Percentiles rank a stretch among this genome's conserved stretches.
Evolutionary conservation across 2,797 vertebrate species (phyloP).

Genomic region (Catamblyrhynchus diadema): DNA sequence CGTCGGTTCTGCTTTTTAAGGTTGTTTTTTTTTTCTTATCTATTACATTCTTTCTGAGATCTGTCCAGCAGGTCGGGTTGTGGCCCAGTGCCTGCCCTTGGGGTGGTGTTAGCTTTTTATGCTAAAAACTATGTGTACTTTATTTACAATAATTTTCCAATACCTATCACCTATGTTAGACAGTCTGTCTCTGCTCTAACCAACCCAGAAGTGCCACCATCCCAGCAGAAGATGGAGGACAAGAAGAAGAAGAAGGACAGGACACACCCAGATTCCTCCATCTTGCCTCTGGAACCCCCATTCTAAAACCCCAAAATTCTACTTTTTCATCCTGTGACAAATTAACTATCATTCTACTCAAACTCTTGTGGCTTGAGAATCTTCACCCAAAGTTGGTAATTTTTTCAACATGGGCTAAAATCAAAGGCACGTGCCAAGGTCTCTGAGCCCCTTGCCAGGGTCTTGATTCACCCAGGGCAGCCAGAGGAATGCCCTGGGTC

Average conservation of each 20-base stretch:
- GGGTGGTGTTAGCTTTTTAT: too few species aligned
- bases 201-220: not conserved
- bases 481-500: not conserved
- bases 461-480: accelerated
- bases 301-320: not conserved
- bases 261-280: too few species aligned
- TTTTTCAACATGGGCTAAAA: not conserved
- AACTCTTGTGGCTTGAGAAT: not conserved
- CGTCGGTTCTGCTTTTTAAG: not conserved
- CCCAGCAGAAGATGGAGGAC: too few species aligned
- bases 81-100: too few species aligned
- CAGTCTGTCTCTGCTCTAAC: not conserved
- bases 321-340: not conserved
- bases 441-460: not conserved
- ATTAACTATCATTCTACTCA: not conserved
- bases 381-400: not conserved
- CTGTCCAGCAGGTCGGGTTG: too few species aligned
- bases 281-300: too few species aligned
- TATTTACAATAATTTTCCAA: not conserved
- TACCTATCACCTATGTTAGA: not conserved
- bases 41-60: too few species aligned
- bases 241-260: too few species aligned
- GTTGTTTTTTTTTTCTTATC: not conserved
- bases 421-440: not conserved
- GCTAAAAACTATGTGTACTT: not conserved